Percentiles rank a stretch among this genome's conserved stretches.
These are phyloP conservation scores for Conus canariensis DNA, from an alignment of 2,888 invertebrate genomes.

Conservation along the genomic window DNA sequence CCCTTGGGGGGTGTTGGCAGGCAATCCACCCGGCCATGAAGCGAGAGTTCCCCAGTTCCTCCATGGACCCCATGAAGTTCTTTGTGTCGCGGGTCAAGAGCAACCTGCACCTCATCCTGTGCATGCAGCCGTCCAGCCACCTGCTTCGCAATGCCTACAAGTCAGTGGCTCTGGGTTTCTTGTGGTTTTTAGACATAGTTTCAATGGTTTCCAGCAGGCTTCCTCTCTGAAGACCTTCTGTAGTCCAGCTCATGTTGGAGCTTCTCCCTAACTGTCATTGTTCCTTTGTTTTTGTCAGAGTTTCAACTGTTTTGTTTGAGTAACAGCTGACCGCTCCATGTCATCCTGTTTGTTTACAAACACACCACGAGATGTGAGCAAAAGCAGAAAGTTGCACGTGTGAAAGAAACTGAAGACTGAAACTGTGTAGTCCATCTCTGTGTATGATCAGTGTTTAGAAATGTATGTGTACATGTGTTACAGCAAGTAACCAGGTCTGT, in stretches of 20 bases:
- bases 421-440: no score
- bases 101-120: conserved; percentile 77
- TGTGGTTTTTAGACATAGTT: background rate
- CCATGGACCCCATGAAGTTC: conserved; percentile 76
- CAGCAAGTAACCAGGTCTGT: no score
- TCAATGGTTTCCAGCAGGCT: background rate
- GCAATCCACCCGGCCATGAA: conserved; percentile 74
- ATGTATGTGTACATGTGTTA: no score
- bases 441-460: no score
- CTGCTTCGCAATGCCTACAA: conserved; percentile 64
- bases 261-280: background rate
- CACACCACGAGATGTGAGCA: no score
- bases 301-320: no score
- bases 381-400: no score
- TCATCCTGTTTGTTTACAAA: no score
- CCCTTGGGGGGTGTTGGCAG: conserved; percentile 38
- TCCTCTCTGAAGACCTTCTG: no score
- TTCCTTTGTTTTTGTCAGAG: background rate
- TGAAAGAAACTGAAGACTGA: no score
- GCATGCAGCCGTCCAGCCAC: conserved; percentile 74
- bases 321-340: no score
- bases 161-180: conserved; percentile 36
- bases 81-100: conserved; percentile 77
- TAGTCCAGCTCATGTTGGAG: background rate
- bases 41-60: conserved; percentile 73